phyloP scores from a whole-genome alignment of 2,888 invertebrate species.

The Tetrapedia diversipes region DNA sequence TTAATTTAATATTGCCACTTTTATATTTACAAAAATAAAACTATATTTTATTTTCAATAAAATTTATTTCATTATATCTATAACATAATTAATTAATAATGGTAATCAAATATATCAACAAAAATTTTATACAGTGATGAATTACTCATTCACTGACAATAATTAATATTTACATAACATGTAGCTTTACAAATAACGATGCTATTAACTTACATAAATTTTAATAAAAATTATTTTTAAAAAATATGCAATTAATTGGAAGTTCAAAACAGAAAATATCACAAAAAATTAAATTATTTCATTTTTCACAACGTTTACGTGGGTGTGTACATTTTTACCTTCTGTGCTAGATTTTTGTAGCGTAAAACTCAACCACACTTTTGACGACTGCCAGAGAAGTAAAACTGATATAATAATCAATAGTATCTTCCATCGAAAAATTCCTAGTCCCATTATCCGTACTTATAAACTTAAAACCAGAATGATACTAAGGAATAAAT shows the following conservation, averaged over 20 bases:
- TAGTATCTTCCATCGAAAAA: conserved; percentile 68
- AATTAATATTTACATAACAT: not conserved
- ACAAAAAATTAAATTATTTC: not conserved
- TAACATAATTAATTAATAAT: not conserved
- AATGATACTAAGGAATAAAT: conserved; percentile 3
- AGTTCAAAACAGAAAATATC: not conserved
- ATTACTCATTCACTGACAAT: not conserved
- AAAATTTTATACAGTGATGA: not conserved
- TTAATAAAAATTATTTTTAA: not conserved
- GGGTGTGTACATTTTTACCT: conserved; percentile 55
- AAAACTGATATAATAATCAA: conserved; percentile 59
- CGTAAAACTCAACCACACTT: conserved; percentile 55
- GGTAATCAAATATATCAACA: not conserved
- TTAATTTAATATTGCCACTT: not conserved
- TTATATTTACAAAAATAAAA: not conserved
- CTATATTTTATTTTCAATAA: not conserved
- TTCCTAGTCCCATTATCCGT: conserved; percentile 72
- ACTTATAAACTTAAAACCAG: not conserved
- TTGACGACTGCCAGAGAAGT: conserved; percentile 63
- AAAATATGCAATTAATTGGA: not conserved
- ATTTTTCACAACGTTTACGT: not conserved
- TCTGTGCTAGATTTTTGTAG: conserved; percentile 39
- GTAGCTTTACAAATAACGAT: not conserved
- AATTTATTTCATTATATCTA: not conserved
- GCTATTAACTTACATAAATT: not conserved